Conservation (phyloP, 1,140 invertebrate species). For the Drosophila prosaltans region DNA sequence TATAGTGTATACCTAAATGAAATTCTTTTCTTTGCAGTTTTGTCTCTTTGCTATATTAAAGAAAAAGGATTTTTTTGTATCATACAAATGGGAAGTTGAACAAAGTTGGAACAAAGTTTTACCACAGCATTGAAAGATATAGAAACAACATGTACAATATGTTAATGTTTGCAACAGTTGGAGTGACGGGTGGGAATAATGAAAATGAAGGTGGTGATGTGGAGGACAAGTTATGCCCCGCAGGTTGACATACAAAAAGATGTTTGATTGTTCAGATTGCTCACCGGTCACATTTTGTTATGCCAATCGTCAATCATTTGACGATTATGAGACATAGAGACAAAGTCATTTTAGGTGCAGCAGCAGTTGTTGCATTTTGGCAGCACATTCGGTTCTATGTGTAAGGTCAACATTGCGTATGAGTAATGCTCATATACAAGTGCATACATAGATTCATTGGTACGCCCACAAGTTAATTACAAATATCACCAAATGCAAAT, state of each 20-base stretch:
- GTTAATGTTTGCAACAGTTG: background rate
- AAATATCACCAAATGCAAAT: slow-evolving; percentile 26
- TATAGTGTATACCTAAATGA: too few species aligned
- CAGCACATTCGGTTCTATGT: slow-evolving; percentile 21
- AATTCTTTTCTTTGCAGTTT: too few species aligned
- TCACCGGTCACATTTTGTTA: background rate
- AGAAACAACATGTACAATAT: too few species aligned
- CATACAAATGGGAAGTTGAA: too few species aligned
- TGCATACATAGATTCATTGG: background rate
- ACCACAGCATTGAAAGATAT: too few species aligned
- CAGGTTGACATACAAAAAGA: slow-evolving; percentile 9
- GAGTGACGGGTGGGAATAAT: background rate
- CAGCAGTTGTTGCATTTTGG: slow-evolving; percentile 31
- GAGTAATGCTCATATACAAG: slow-evolving; percentile 37
- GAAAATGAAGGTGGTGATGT: background rate
- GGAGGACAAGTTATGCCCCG: background rate
- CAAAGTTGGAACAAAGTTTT: too few species aligned
- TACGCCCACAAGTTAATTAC: slow-evolving; percentile 9
- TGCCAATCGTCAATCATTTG: slow-evolving; percentile 11
- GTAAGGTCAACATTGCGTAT: slow-evolving; percentile 60
- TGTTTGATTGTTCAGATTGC: slow-evolving; percentile 6
- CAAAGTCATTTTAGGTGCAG: slow-evolving; percentile 54
- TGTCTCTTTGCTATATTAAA: too few species aligned
- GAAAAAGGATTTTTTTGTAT: too few species aligned
- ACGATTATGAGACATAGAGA: slow-evolving; percentile 17